Base-by-base conservation (phyloP, 2,888 invertebrate species). In the Drosophila paramelanica region DNA sequence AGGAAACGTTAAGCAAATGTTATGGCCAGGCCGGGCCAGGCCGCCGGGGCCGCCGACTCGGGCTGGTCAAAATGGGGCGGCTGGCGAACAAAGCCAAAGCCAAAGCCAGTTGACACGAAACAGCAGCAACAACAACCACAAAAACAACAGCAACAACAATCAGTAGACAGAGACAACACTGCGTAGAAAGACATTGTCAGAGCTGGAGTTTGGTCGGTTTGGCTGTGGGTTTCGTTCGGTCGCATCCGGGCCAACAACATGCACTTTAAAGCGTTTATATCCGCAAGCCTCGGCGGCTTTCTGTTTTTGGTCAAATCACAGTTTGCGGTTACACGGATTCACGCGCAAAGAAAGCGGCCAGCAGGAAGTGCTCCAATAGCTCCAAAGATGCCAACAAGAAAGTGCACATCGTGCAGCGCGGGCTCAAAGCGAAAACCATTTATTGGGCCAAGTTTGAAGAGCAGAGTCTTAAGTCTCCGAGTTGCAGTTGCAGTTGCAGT, bases 271-370 rank as follows among this genome's bases (percentile, higher is more conserved):
- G 82, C 87, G 87, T 84, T 81, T 84, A 84, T 84, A 84, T 84
- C 83, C 83, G 83, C 83, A 84, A 84, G 81, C 81, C 65, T 20
- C 67, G 77, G 72, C 75, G 67, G 52, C 67, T 77, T 79, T 73
- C 83, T 84, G 79, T 73, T 84, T 84, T 84, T 84, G 83, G 83
- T 79, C 77, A 84, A 84, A 84, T 84, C 83, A 84, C 81, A 73
- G 86, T 80, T 82, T 83, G 83, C 71, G 87, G 83, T 84, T 84
- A 87, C 85, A 87, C 83, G 83, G 83, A 84, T 87, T 84, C 83
- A 81, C 84, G 83, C 83, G 87, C 83, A 75, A 87, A 87, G 87
- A 87, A 84, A 87, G 87, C 83, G 73, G 53, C 65, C 69, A 87
- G 79, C 84, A 84, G 83, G 83, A 83, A 83, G 77, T 83, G 68